Base-by-base conservation (phyloP, 2,888 invertebrate genomes). In the Macroteleia sp. region DNA sequence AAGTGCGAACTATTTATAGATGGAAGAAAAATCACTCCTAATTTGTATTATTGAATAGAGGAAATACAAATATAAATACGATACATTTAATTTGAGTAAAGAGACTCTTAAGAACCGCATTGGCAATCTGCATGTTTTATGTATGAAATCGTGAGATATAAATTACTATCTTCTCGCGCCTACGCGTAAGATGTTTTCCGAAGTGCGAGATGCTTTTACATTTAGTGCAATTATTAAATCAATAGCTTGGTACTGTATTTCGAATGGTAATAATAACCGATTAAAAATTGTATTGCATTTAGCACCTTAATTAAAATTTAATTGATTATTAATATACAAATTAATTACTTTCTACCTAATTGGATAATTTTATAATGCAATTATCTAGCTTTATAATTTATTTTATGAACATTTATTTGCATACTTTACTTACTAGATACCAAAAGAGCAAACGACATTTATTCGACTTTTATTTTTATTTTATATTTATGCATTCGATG, bases 71-170 rank as follows among this genome's bases (percentile, higher is more conserved):
- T 44, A 52, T 61, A 62, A 71, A 71, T 46, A 62, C 62, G 44
- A 50, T 44, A 25, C 46, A 25, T 52, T 71, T 62, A 48, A 71
- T 62, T 71, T 46, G 5, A 62, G 46, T 42, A 48, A 69, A 54
- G 14, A 22, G 46, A 14, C 57, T 64, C 41, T 76, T 67, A 71
- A 77, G 50, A 71, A 73, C 57, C 42, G 39, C 79, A 80, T 82
- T 66, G 78, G 78, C 56, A 64, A 69, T 73, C 79, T 78, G 75
- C 79, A 80, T 84, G 83, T 81, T 82, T 83, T 83, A 83, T 83
- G 83, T 82, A 82, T 82, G 81, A 83, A 83, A 82, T 80, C 74
- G 62, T 17, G 39, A 80, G 82, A 81, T 84, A 76, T 70, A 71
- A 71, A 54, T 71, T 80, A 82, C 81, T 66, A 74, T 74, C 81